Evolutionary conservation across 2,888 invertebrate species (phyloP).

Genomic region (Orthosia incerta): DNA sequence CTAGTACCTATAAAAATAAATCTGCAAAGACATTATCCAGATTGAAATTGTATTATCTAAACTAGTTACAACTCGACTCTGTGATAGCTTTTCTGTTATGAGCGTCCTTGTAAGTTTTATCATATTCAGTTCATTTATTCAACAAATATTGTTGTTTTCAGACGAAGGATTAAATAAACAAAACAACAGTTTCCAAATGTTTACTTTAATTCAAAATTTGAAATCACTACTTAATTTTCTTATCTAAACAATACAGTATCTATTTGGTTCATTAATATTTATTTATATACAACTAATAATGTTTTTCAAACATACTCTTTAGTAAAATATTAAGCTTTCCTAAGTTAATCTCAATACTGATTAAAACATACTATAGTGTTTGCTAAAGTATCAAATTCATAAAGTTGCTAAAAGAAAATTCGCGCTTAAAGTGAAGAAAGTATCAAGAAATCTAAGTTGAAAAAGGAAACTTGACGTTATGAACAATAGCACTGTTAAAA

Average conservation of each 20-base stretch:
- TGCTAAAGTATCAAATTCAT: constrained; percentile 41
- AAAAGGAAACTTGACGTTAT: not conserved
- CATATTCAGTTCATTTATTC: not conserved
- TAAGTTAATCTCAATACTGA: constrained; percentile 58
- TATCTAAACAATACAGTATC: constrained; percentile 78
- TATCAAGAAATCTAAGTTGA: constrained; percentile 23
- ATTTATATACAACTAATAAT: constrained; percentile 82
- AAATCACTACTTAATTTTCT: constrained; percentile 83
- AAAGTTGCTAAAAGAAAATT: constrained; percentile 30
- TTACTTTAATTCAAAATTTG: constrained; percentile 83
- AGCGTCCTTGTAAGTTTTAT: not conserved
- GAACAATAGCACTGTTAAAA: constrained; percentile 29
- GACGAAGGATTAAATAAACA: constrained; percentile 55
- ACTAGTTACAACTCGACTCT: not conserved
- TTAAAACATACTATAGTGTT: constrained; percentile 50
- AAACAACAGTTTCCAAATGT: constrained; percentile 73
- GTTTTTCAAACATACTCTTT: constrained; percentile 85
- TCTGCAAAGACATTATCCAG: not conserved
- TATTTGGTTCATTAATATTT: constrained; percentile 78
- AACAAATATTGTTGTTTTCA: constrained; percentile 2
- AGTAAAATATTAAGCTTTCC: constrained; percentile 77
- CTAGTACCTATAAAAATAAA: too few relatives aligned
- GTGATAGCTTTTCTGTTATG: not conserved
- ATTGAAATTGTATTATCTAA: not conserved
- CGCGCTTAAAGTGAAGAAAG: constrained; percentile 22